Percentiles rank a stretch among this genome's conserved stretches.
These are phyloP conservation scores for Luperina nickerlii DNA, from an alignment of 2,888 invertebrate species.

Conservation along the genomic window DNA sequence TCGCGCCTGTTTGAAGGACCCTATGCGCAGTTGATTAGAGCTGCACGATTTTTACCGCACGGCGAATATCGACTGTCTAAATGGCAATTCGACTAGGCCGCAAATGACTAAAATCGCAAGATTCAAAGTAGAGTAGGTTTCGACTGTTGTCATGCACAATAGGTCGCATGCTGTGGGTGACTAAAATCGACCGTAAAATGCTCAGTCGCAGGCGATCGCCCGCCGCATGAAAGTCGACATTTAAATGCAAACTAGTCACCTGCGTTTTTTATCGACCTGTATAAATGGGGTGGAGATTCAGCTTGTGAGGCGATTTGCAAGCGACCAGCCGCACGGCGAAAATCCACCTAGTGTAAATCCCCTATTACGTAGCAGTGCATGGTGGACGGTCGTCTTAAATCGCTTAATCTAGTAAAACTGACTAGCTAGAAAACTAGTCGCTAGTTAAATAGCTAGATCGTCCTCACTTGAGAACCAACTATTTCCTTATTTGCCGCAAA, in stretches of 20 bases:
- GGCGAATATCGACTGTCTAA: not conserved
- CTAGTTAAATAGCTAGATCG: slow-evolving; percentile 15
- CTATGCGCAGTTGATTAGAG: too few relatives aligned
- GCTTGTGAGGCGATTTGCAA: too few relatives aligned
- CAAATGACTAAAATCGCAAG: not conserved
- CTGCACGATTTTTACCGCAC: too few relatives aligned
- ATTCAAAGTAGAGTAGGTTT: not conserved
- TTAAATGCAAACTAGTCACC: not conserved
- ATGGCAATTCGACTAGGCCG: not conserved
- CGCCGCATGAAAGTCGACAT: not conserved
- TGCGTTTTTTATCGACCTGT: not conserved
- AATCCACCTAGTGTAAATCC: not conserved
- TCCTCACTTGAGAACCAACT: slow-evolving; percentile 29
- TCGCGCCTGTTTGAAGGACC: too few relatives aligned
- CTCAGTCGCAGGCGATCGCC: not conserved
- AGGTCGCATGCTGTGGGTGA: not conserved
- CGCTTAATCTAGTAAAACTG: slow-evolving; percentile 5
- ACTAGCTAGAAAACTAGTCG: slow-evolving; percentile 13
- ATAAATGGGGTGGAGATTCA: too few relatives aligned
- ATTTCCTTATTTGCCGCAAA: slow-evolving; percentile 44
- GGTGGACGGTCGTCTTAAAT: not conserved
- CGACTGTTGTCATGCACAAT: not conserved
- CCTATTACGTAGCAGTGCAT: not conserved
- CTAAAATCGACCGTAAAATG: not conserved
- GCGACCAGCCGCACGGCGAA: not conserved